Evolutionary conservation across 2,113 vertebrate genomes (phyloP).

Genomic region (Alethe castanea): DNA sequence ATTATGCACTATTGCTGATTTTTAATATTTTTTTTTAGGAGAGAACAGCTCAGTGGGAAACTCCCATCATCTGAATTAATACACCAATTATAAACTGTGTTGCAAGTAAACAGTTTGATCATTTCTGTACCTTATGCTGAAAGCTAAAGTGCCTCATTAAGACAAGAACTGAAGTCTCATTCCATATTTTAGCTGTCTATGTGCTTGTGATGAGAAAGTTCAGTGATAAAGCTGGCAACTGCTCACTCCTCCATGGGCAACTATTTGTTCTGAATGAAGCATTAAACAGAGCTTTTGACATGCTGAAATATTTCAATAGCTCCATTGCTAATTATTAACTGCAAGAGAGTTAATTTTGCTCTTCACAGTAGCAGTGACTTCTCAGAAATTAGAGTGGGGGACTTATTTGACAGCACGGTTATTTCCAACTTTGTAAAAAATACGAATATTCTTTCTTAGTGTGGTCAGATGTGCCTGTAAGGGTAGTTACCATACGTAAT

Average conservation of each 20-base stretch:
- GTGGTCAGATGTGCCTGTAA: neutral
- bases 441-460: neutral
- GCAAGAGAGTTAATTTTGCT: neutral
- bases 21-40: neutral
- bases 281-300: neutral
- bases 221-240: neutral
- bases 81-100: conserved; percentile 29
- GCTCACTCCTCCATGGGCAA: neutral
- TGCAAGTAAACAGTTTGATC: conserved; percentile 49
- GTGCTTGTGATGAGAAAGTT: conserved; percentile 29
- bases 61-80: conserved; percentile 28
- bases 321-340: neutral
- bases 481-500: neutral
- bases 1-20: conserved; percentile 20
- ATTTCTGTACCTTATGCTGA: conserved; percentile 15
- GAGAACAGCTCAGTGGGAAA: neutral
- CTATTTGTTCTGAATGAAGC: neutral
- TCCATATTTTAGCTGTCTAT: conserved; percentile 24
- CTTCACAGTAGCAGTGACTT: neutral
- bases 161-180: conserved; percentile 44
- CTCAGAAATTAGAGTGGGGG: neutral
- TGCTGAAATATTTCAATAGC: neutral
- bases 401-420: neutral
- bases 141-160: conserved; percentile 46
- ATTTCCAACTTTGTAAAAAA: neutral